Evolutionary conservation across 2,888 invertebrate genomes (phyloP).

Genomic region (Drosophila melanosoma): DNA sequence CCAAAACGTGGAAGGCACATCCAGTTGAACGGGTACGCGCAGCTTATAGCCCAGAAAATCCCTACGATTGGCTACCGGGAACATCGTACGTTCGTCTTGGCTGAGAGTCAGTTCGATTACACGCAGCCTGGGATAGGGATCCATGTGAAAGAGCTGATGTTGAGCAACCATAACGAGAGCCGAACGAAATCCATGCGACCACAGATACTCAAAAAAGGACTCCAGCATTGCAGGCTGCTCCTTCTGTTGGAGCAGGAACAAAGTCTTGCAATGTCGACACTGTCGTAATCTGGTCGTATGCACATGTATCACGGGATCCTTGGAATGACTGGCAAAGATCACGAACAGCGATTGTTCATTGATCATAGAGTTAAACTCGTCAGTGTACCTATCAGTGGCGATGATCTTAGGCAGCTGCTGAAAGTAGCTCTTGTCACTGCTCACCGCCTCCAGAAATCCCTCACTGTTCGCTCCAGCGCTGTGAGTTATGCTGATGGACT

Average conservation of each 20-base stretch:
- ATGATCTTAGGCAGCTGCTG: slow-evolving; percentile 44
- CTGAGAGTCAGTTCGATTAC: slow-evolving; percentile 20
- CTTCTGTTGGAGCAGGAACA: slow-evolving; percentile 43
- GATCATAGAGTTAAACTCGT: slow-evolving; percentile 16
- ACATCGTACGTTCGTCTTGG: slow-evolving; percentile 31
- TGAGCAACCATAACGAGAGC: slow-evolving; percentile 55
- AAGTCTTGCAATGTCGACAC: slow-evolving; percentile 52
- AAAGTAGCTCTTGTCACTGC: slow-evolving; percentile 45
- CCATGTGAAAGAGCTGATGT: slow-evolving; percentile 54
- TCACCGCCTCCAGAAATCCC: slow-evolving; percentile 38
- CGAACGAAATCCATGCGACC: slow-evolving; percentile 59
- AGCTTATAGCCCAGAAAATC: slow-evolving; percentile 61
- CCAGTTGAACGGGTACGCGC: slow-evolving; percentile 64
- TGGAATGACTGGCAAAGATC: slow-evolving; percentile 47
- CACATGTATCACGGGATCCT: slow-evolving; percentile 45
- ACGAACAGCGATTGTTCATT: slow-evolving; percentile 46
- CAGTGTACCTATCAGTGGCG: slow-evolving; percentile 5
- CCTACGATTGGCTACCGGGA: slow-evolving; percentile 35
- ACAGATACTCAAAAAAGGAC: slow-evolving; percentile 54
- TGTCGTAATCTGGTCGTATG: slow-evolving; percentile 40
- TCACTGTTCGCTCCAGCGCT: slow-evolving; percentile 26
- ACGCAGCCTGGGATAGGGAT: slow-evolving; percentile 67
- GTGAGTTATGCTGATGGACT: slow-evolving; percentile 41
- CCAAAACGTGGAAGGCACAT: slow-evolving; percentile 68
- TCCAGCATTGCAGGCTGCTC: slow-evolving; percentile 3